These are phyloP conservation scores for Ophioderma brevispina DNA, from an alignment of 35 echinoderm and acorn worm genomes.

Conservation along the genomic window DNA sequence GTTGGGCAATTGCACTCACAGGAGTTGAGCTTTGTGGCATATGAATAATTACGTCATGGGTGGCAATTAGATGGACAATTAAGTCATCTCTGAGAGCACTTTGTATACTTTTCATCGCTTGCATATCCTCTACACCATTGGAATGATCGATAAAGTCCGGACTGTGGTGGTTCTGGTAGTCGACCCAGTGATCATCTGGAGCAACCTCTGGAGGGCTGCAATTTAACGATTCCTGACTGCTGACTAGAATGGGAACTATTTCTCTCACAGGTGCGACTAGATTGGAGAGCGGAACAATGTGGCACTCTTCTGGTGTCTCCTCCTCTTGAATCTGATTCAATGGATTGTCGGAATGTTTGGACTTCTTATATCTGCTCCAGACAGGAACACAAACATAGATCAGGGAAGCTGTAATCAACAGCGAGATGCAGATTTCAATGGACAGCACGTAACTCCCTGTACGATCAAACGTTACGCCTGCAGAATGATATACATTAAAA, in stretches of 20 bases:
- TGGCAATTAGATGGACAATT: too few species aligned
- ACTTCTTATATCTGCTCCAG: neutral
- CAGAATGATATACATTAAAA: too few species aligned
- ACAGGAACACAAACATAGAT: neutral
- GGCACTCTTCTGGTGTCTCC: neutral
- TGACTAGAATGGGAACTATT: neutral
- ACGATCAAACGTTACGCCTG: neutral
- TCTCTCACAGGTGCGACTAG: neutral
- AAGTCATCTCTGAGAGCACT: too few species aligned
- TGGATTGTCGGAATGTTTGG: neutral
- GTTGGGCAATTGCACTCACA: too few species aligned
- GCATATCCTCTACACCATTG: too few species aligned
- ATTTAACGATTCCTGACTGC: neutral
- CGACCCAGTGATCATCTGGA: too few species aligned
- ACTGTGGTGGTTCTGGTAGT: neutral
- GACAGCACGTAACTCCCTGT: neutral
- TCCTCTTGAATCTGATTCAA: neutral
- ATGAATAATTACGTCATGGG: too few species aligned
- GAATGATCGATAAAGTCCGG: too few species aligned
- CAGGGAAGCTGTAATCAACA: neutral
- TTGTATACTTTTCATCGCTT: too few species aligned
- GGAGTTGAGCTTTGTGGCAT: too few species aligned
- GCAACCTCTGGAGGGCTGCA: too few species aligned
- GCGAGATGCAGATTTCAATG: neutral
- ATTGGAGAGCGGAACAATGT: neutral